phyloP scores from a whole-genome alignment of 2,113 vertebrate genomes.

The Mormoops blainvillei region DNA sequence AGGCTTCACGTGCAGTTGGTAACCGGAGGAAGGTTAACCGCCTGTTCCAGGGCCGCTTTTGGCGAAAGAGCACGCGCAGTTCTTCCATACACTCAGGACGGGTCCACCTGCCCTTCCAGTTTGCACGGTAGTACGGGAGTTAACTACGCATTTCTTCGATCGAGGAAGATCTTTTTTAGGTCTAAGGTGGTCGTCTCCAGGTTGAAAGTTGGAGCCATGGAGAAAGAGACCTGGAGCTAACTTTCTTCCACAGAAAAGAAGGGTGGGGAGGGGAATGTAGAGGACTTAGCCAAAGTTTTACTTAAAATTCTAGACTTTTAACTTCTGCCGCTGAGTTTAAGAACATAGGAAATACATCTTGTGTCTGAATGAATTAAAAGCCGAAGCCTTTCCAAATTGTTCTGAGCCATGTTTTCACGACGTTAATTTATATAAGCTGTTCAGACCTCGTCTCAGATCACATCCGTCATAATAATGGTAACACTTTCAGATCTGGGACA shows the following conservation, averaged over 20 bases:
- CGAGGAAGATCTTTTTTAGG: not conserved
- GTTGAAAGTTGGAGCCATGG: not conserved
- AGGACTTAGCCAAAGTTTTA: not conserved
- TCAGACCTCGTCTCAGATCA: slow-evolving; percentile 39
- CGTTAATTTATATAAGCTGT: slow-evolving; percentile 62
- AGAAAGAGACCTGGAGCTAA: not conserved
- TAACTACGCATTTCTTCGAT: not conserved
- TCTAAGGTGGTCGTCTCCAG: not conserved
- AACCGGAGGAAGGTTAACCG: no score
- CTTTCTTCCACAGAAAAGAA: not conserved
- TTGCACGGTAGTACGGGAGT: not conserved
- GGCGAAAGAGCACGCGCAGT: not conserved
- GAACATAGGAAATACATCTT: slow-evolving; percentile 40
- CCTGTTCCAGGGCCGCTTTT: not conserved
- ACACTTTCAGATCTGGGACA: slow-evolving; percentile 49
- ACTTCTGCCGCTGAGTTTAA: slow-evolving; percentile 1
- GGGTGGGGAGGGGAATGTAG: not conserved
- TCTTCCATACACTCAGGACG: not conserved
- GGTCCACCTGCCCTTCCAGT: not conserved
- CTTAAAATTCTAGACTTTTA: slow-evolving; percentile 42
- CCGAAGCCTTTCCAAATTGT: slow-evolving; percentile 54
- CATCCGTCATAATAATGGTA: slow-evolving; percentile 51
- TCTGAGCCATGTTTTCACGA: slow-evolving; percentile 52
- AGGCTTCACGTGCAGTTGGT: no score
- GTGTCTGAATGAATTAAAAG: slow-evolving; percentile 58